Evolutionary conservation across 2,797 vertebrate species (phyloP).

Genomic region (Labroides dimidiatus): DNA sequence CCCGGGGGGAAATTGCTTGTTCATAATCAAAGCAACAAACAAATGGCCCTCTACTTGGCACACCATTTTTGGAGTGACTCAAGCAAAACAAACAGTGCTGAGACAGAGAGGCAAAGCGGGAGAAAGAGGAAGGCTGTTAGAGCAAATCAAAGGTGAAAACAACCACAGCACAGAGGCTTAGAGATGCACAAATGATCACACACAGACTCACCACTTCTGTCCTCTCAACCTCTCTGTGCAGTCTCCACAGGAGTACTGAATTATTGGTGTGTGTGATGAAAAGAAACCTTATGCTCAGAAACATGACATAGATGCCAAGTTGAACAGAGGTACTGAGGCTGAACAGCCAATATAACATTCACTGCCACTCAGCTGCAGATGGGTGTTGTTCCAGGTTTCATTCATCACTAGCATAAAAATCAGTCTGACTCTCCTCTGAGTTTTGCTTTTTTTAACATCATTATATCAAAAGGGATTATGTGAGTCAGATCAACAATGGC

Average conservation of each 20-base stretch:
- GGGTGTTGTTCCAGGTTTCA: background rate
- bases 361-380: background rate
- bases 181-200: conserved; percentile 38
- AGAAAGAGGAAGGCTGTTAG: too few relatives aligned
- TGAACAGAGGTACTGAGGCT: background rate
- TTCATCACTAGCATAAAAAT: background rate
- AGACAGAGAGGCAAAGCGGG: background rate
- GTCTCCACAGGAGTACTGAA: conserved; percentile 17
- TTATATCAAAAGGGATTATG: background rate
- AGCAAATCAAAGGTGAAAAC: conserved; percentile 42
- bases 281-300: conserved; percentile 7
- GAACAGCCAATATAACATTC: background rate
- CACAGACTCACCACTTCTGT: conserved; percentile 2
- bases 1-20: conserved; percentile 46
- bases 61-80: conserved; percentile 33
- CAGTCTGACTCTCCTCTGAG: fast-evolving
- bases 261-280: conserved; percentile 5
- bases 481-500: background rate
- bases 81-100: conserved; percentile 43
- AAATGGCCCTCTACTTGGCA: conserved; percentile 44
- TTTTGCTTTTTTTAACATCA: too few relatives aligned
- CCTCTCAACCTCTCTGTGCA: conserved; percentile 18
- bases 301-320: conserved; percentile 1
- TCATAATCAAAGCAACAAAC: conserved; percentile 62
- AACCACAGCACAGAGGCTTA: conserved; percentile 20